Evolutionary conservation across 2,888 invertebrate genomes (phyloP), one percentile per base, ranked within the genome.

Genomic region (Cynaeus angustus): DNA sequence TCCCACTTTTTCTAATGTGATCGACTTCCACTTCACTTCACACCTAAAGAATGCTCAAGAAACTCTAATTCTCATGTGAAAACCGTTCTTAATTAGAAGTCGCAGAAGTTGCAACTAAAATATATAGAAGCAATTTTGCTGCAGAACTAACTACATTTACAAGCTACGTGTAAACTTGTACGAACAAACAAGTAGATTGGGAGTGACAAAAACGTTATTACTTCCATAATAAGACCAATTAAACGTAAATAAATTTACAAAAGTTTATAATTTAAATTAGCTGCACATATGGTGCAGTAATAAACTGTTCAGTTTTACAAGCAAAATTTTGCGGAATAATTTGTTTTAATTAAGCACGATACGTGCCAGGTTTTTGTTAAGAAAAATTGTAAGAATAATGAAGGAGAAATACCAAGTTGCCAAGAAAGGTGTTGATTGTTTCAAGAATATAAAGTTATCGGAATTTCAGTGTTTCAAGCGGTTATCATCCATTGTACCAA

Each of bases 401-500:
- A 21, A 21, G 21, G 21, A 21, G n/a, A n/a, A n/a, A 28, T 28
- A 28, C 4, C 28, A 7, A 28, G n/a, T 33, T 33, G 33, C 1
- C 33, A 12, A 41, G 30, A 10, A 12, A 28, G 30, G 55, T 55
- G 55, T 55, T 55, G 38, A 55, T 55, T 55, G 16, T 38, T n/a
- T 38, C 9, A 28, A 53, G 26, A 13, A 9, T 8, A 26, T n/a
- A 3, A 8, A n/a, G 26, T 26, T 26, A 50, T 50, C 10, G 38
- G 13, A 13, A 8, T 43, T 38, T 28, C 41, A 9, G 14, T 33
- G 56, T 33, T 55, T 38, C 41, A 41, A 21, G 10, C 33, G 10
- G 38, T 21, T 38, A 55, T 37, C 55, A 55, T 37, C 55, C n/a
- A 33, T 55, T 55, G 13, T n/a, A 13, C 12, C 28, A 30, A 50